Base-by-base conservation (phyloP, 2,888 invertebrate genomes). In the Andrena chrysosceles region DNA sequence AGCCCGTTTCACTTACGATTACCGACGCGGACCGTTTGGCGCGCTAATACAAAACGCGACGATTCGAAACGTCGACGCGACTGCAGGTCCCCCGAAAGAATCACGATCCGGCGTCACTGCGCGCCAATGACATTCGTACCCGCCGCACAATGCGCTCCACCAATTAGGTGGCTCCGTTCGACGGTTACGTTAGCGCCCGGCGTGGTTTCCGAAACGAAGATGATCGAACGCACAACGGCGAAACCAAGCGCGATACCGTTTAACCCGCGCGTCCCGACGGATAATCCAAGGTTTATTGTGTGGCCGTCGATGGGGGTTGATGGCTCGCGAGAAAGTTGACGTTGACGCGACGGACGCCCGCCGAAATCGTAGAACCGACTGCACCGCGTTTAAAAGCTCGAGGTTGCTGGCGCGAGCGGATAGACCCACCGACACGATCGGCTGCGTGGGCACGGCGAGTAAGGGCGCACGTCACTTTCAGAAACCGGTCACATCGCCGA, bases 401-500 rank as follows among this genome's bases (percentile, higher is more conserved):
- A 23, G 7, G 62, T 62, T 23, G 42, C 13, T n/a, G 70, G n/a
- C 48, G 62, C 26, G 5, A 31, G 42, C 33, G 33, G 31, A 56
- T 10, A 0, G 16, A 66, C 8, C 8, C 56, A 16, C 2, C 6
- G 23, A 29, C 13, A 42, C 60, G 33, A 23, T 56, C 56, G 52
- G 3, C 42, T 23, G 56, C 56, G 56, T 3, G n/a, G 56, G 23
- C 23, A 56, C 56, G 56, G 8, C 54, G 54, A 10, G 20, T 10
- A 20, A 4, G 10, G 23, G 20, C 20, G 77, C 79, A 84, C 83
- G 84, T 68, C 85, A 85, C 84, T 79, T 74, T 62, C 13, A 67
- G 54, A 52, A 54, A 82, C 81, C 83, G 83, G 80, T 87, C 84
- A 86, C 84, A 87, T 87, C 81, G 73, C 85, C 84, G 77, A 68